phyloP scores from a whole-genome alignment of 2,888 invertebrate genomes.

The Macaria notata region DNA sequence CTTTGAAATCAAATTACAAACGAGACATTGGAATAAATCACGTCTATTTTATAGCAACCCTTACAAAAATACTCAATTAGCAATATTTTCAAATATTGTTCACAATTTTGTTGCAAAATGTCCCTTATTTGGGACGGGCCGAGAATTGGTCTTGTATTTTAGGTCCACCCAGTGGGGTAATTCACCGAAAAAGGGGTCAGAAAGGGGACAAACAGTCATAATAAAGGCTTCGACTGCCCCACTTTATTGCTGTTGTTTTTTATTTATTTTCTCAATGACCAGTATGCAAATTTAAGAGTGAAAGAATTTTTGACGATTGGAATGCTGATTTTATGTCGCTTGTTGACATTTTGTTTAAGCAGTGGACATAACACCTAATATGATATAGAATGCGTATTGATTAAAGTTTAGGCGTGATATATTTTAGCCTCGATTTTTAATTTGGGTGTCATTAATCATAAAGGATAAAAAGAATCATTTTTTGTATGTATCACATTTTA shows the following conservation, averaged over 20 bases:
- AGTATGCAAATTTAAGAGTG: slow-evolving; percentile 7
- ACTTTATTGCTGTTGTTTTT: slow-evolving; percentile 19
- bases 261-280: slow-evolving; percentile 9
- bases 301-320: too few species aligned
- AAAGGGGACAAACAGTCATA: slow-evolving; percentile 22
- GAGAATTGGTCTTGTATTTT: slow-evolving; percentile 26
- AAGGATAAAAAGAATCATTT: too few species aligned
- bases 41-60: neutral
- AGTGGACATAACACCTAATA: too few species aligned
- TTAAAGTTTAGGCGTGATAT: too few species aligned
- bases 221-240: slow-evolving; percentile 22
- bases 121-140: slow-evolving; percentile 26
- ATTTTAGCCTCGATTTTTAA: too few species aligned
- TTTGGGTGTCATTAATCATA: too few species aligned
- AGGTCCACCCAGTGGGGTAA: slow-evolving; percentile 29
- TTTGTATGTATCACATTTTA: too few species aligned
- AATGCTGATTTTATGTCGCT: too few species aligned
- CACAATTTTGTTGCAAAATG: slow-evolving; percentile 11
- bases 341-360: too few species aligned
- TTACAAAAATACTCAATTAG: slow-evolving; percentile 23
- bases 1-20: too few species aligned
- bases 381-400: too few species aligned
- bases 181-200: slow-evolving; percentile 24
- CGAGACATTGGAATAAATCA: neutral
- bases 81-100: slow-evolving; percentile 24